Evolutionary conservation across 2,888 invertebrate species (phyloP).

Genomic region (Lathronympha strigana): DNA sequence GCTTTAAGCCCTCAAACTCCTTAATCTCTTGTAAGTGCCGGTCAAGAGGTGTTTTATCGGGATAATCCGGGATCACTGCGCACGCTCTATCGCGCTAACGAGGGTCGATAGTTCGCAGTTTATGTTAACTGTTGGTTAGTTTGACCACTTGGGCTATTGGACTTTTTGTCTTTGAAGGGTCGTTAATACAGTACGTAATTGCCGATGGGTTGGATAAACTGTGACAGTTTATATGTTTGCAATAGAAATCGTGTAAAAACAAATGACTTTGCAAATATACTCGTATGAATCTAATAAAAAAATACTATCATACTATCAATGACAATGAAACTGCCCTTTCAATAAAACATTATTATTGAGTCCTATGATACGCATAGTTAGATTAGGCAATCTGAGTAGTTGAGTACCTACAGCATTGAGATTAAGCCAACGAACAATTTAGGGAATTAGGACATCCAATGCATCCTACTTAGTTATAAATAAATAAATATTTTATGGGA

Average conservation of each 20-base stretch:
- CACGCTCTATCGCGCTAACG: slow-evolving; percentile 76
- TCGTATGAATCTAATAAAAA: too few species aligned
- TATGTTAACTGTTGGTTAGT: slow-evolving; percentile 41
- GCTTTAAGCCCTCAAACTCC: slow-evolving; percentile 31
- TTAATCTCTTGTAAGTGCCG: slow-evolving; percentile 47
- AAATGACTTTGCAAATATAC: neutral
- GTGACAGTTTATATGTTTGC: neutral
- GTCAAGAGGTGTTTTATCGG: slow-evolving; percentile 80
- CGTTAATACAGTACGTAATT: slow-evolving; percentile 1
- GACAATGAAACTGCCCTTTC: too few species aligned
- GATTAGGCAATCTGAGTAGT: too few species aligned
- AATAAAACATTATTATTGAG: too few species aligned
- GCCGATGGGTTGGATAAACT: neutral
- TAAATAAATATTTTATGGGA: too few species aligned
- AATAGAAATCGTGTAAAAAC: neutral
- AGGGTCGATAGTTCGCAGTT: slow-evolving; percentile 72
- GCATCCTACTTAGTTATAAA: too few species aligned
- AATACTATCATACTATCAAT: too few species aligned
- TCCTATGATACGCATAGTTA: too few species aligned
- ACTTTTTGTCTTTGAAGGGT: slow-evolving; percentile 34
- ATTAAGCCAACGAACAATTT: too few species aligned
- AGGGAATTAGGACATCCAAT: too few species aligned
- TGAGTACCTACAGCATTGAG: too few species aligned
- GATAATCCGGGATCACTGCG: slow-evolving; percentile 79
- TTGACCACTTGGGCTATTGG: slow-evolving; percentile 37